phyloP scores from a whole-genome alignment of 2,113 vertebrate species.

The Halcyon malimbica region DNA sequence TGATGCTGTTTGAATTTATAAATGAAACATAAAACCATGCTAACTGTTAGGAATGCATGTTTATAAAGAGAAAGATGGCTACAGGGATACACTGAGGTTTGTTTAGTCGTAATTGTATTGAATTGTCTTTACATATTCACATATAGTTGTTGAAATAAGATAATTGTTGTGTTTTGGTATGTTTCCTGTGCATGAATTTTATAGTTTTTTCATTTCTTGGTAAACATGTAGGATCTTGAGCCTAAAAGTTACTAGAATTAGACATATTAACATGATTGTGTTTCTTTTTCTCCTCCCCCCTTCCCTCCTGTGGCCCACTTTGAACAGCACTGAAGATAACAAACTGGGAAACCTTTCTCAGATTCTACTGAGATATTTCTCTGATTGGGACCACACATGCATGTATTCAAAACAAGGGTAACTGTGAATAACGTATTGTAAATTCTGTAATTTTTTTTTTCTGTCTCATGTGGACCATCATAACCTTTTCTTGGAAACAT shows the following conservation, averaged over 20 bases:
- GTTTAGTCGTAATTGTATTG: not conserved
- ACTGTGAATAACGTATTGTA: not conserved
- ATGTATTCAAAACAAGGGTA: not conserved
- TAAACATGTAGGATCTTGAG: not conserved
- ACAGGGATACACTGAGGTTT: not conserved
- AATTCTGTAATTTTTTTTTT: not conserved
- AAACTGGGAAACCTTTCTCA: conserved; percentile 18
- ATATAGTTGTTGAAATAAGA: not conserved
- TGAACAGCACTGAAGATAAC: conserved; percentile 17
- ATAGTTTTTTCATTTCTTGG: not conserved
- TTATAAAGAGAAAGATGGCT: not conserved
- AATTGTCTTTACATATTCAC: not conserved
- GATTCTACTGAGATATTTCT: conserved; percentile 13
- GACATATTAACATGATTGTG: not conserved
- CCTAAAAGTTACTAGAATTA: not conserved
- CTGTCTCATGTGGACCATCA: not conserved
- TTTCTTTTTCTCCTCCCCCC: not conserved
- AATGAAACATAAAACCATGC: not conserved
- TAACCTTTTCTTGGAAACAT: not conserved
- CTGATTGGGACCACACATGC: conserved; percentile 1
- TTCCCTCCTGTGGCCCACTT: rapidly evolving
- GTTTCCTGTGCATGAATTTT: not conserved
- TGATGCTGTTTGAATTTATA: not conserved
- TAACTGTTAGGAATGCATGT: not conserved
- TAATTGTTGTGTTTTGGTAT: not conserved